A percentile compares a stretch with the other conserved stretches of the same genome.
Conservation (phyloP, 2,797 vertebrate genomes). For the Tenualosa ilisha region DNA sequence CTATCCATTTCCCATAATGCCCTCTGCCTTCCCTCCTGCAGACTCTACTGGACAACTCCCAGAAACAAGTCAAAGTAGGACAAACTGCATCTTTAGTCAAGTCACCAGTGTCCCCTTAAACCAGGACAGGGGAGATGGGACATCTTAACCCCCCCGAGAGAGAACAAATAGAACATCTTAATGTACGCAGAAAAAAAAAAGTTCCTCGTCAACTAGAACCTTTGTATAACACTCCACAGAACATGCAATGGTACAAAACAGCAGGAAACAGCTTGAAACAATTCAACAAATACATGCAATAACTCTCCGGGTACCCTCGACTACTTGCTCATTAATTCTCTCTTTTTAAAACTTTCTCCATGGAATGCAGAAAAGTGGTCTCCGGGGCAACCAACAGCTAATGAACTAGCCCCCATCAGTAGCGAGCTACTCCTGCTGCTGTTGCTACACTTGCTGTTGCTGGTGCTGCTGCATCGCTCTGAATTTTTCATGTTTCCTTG, state of each 20-base stretch:
- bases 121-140: slow-evolving; percentile 30
- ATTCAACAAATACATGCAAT: not conserved
- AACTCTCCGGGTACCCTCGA: not conserved
- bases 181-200: not conserved
- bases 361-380: not conserved
- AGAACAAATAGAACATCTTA: not conserved
- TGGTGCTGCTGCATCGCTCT: not conserved
- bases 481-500: not conserved
- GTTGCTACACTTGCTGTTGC: not conserved
- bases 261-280: not conserved
- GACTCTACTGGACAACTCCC: not conserved
- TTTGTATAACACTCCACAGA: not conserved
- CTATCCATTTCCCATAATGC: not conserved
- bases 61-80: slow-evolving; percentile 32
- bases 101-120: slow-evolving; percentile 21
- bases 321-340: not conserved
- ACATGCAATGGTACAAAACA: not conserved
- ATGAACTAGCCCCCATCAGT: not conserved
- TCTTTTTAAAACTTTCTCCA: not conserved
- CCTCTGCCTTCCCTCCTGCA: not conserved
- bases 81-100: slow-evolving; percentile 17
- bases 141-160: not conserved
- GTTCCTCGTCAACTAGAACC: not conserved
- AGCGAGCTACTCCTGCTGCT: not conserved
- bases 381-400: not conserved